Percentiles rank a stretch among this genome's conserved stretches.
These are phyloP conservation scores for Numenius arquata DNA, from an alignment of 2,113 vertebrate species.

Conservation along the genomic window DNA sequence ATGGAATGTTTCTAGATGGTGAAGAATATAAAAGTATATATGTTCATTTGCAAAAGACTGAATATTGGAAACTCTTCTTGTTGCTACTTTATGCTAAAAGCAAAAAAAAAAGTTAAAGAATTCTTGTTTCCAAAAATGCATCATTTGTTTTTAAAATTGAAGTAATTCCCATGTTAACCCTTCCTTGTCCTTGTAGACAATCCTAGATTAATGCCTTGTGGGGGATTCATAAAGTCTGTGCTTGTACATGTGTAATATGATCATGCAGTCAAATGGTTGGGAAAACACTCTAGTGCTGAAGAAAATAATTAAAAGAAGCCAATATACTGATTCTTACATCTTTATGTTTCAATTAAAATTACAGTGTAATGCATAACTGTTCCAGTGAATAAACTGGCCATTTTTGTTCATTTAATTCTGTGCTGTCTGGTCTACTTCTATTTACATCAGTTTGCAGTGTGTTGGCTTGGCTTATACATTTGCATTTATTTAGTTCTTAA, in stretches of 20 bases:
- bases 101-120: slow-evolving; percentile 52
- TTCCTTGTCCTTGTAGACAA: slow-evolving; percentile 67
- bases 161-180: slow-evolving; percentile 61
- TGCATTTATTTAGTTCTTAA: background rate
- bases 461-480: background rate
- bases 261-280: slow-evolving; percentile 64
- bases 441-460: background rate
- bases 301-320: slow-evolving; percentile 67
- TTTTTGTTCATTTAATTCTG: slow-evolving; percentile 75
- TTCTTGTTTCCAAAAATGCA: slow-evolving; percentile 59
- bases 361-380: slow-evolving; percentile 77
- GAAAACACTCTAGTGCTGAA: slow-evolving; percentile 70
- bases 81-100: slow-evolving; percentile 69
- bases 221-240: slow-evolving; percentile 63
- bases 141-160: slow-evolving; percentile 63
- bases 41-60: slow-evolving; percentile 65
- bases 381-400: slow-evolving; percentile 80
- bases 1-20: slow-evolving; percentile 70
- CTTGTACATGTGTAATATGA: slow-evolving; percentile 68
- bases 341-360: slow-evolving; percentile 74
- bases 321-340: slow-evolving; percentile 67
- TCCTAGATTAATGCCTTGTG: slow-evolving; percentile 64
- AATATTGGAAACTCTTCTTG: slow-evolving; percentile 55
- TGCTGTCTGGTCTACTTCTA: slow-evolving; percentile 46
- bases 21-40: slow-evolving; percentile 59